Conservation (phyloP, 2,888 invertebrate genomes). For the Euplagia quadripunctaria region DNA sequence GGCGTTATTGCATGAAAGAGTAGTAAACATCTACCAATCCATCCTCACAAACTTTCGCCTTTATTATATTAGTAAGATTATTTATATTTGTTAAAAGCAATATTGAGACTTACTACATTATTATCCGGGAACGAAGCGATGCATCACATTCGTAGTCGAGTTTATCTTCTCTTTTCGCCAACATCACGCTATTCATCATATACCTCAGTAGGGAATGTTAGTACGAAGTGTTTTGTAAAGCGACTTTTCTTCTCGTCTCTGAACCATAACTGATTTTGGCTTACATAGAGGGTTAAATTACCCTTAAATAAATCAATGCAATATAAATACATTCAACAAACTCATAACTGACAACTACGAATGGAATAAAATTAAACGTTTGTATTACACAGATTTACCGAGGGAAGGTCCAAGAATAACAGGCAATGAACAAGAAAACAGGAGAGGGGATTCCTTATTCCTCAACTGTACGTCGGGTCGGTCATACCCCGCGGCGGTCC, state of each 20-base stretch:
- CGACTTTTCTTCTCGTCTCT: not conserved
- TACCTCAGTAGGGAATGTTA: too few species aligned
- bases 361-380: not conserved
- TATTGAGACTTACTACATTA: too few species aligned
- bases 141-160: too few species aligned
- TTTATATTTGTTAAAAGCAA: too few species aligned
- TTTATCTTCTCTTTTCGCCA: not conserved
- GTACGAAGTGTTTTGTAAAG: not conserved
- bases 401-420: constrained; percentile 92
- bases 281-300: not conserved
- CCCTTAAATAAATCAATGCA: not conserved
- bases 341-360: not conserved
- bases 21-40: too few species aligned
- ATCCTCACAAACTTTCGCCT: too few species aligned
- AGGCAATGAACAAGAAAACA: constrained; percentile 91
- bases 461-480: constrained; percentile 93
- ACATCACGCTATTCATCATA: too few species aligned
- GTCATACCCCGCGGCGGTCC: constrained; percentile 91
- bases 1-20: too few species aligned
- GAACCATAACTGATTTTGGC: not conserved
- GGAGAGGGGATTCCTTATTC: constrained; percentile 91
- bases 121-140: too few species aligned
- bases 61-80: too few species aligned
- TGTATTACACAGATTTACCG: constrained; percentile 86
- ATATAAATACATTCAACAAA: not conserved